Evolutionary conservation across 2,113 vertebrate genomes (phyloP).

Genomic region (Donacobius atricapilla): DNA sequence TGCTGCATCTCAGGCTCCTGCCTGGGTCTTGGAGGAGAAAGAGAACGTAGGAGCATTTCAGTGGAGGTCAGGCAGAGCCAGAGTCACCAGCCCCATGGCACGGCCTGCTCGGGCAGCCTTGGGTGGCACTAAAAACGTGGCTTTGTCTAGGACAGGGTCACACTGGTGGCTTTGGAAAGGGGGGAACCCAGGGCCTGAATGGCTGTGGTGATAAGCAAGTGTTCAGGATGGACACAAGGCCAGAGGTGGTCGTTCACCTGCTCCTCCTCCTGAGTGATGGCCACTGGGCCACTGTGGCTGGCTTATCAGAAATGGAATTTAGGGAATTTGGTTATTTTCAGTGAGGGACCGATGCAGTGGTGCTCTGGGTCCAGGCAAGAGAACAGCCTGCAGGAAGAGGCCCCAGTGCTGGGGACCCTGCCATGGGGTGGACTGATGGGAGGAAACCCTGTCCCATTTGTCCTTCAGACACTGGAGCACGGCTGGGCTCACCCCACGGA

Average conservation of each 20-base stretch:
- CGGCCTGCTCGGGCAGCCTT: fast-evolving
- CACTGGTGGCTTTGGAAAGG: neutral
- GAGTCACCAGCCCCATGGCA: fast-evolving
- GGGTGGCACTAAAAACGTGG: fast-evolving
- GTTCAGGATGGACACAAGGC: neutral
- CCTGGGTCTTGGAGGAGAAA: neutral
- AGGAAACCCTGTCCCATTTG: fast-evolving
- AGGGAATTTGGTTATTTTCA: no score
- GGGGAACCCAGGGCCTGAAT: neutral
- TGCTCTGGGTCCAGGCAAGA: neutral
- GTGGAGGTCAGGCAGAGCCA: neutral
- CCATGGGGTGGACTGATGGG: fast-evolving
- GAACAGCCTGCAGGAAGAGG: fast-evolving
- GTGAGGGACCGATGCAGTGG: neutral
- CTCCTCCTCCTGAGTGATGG: neutral
- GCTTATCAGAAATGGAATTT: neutral
- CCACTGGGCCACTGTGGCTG: neutral
- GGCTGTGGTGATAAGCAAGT: neutral
- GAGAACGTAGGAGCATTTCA: neutral
- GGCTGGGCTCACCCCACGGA: neutral
- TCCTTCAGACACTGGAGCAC: neutral
- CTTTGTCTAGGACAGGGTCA: neutral
- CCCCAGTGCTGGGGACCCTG: fast-evolving
- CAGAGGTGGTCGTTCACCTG: neutral
- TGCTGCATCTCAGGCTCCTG: neutral